Evolutionary conservation across 2,888 invertebrate genomes (phyloP).

Genomic region (Rhodophaea formosa): DNA sequence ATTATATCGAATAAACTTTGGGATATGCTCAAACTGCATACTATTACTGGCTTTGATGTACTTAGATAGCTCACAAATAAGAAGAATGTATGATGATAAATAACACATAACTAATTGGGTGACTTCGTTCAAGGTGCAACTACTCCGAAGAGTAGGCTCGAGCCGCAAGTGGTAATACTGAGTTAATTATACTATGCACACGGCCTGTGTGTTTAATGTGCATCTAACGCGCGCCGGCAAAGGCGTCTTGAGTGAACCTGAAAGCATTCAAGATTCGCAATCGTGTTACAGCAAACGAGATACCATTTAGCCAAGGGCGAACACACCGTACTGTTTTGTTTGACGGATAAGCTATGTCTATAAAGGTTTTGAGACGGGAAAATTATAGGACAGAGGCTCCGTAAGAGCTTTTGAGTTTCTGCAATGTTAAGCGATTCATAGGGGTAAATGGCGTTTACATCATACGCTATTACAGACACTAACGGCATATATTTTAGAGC

Average conservation of each 20-base stretch:
- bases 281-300: constrained; percentile 70
- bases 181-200: background rate
- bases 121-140: too few species aligned
- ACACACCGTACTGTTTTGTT: constrained; percentile 48
- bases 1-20: too few species aligned
- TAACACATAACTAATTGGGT: too few species aligned
- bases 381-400: constrained; percentile 48
- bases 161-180: constrained; percentile 3
- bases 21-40: too few species aligned
- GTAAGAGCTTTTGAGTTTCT: constrained; percentile 29
- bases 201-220: constrained; percentile 23
- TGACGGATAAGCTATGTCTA: constrained; percentile 47
- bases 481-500: background rate
- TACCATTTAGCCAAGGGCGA: constrained; percentile 72
- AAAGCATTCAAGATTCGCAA: constrained; percentile 69
- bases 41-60: too few species aligned
- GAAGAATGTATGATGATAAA: too few species aligned
- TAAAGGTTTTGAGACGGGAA: constrained; percentile 50
- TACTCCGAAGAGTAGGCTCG: too few species aligned
- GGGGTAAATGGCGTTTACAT: constrained; percentile 16
- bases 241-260: constrained; percentile 53
- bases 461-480: constrained; percentile 13
- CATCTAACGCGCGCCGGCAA: constrained; percentile 62
- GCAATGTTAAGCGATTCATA: constrained; percentile 22
- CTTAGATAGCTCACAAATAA: too few species aligned